Base-by-base conservation (phyloP, 2,888 invertebrate species). In the Melinaea marsaeus region DNA sequence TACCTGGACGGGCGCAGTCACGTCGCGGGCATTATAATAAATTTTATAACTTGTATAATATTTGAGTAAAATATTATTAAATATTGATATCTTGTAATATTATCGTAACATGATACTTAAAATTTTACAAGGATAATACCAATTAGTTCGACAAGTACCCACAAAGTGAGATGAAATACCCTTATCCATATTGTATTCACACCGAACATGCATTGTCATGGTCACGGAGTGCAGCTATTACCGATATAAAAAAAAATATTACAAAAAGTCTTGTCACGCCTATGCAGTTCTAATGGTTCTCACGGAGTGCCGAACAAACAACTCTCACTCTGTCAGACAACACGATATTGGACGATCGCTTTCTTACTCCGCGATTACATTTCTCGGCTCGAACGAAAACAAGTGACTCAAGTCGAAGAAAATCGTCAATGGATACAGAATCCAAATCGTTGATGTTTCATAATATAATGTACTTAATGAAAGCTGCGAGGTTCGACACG, bases 201-300 rank as follows among this genome's bases (percentile, higher is more conserved):
- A 63, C 66, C 60, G 66, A 76, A 79, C 79, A 78, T 77, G 84
- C 83, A 85, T 88, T 87, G 86, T 88, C 82, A 87, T 74, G 83
- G 86, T 87, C 90, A 88, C 86, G 86, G 83, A 80, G 81, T 75
- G 71, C 76, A 79, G 77, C 79, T 79, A 86, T 86, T 85, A 86
- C 80, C 80, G 75, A 85, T 83, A 82, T 77, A 77, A 62, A 67
- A 70, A 72, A 69, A 63, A 71, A 65, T 59, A 69, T 65, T 74
- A 78, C 73, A 86, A 85, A 85, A 87, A 86, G 85, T 62, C 65
- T 79, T 88, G 90, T 89, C 90, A 90, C 90, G 89, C 88, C 87
- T 84, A 87, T 88, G 88, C 88, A 86, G 84, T 85, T 82, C 84
- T 75, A 76, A 81, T 80, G 85, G 84, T 90, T 90, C 90, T 89